Base-by-base conservation (phyloP, 2,888 invertebrate genomes). In the Calameuta idolon region DNA sequence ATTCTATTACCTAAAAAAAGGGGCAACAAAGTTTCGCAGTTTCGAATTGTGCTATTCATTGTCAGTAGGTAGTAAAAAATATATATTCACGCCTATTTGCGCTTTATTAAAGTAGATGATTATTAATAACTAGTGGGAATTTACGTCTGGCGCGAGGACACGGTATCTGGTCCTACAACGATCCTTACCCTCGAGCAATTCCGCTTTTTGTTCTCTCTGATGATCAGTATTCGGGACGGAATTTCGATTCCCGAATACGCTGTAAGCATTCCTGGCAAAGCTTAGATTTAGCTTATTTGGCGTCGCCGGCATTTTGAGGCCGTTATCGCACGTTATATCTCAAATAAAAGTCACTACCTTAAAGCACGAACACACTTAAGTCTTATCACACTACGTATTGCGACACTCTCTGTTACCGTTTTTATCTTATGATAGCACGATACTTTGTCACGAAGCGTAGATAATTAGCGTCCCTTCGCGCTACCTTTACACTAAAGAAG, bases 251-350 rank as follows among this genome's bases (percentile, higher is more conserved):
- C 91, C 90, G 82, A 92, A 92, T 83, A 91, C 90, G 83, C 87
- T 92, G 83, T 92, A 92, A 77, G 90, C 90, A 85, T 90, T 92
- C 83, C 91, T 90, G 82, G 90, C 91, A 79, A 92, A 92, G 84
- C 91, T 89, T 81, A 92, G 83, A 85, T 92, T 92, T 77, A 92
- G 85, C 81, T 91, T 92, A 82, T 88, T 92, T 79, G 92, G 92
- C 77, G 92, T 91, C 71, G 91, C 86, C 83, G 92, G 91, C 92
- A 92, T 92, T 77, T 78, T 81, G 37, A 55, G 23, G 23, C 55
- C 23, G 55, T 31, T 71, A 15, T 71, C 71, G 71, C 34, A 31
- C 31, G 34, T 55, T 55, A 55, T 55, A 55, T 2, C 23, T 55
- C 1, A 33, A 34, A 71, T 12, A 12, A 71, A 71, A 71, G 0